Evolutionary conservation across 2,797 vertebrate genomes (phyloP), one percentile per base, ranked within the genome.

Genomic region (Micrastur ruficollis): DNA sequence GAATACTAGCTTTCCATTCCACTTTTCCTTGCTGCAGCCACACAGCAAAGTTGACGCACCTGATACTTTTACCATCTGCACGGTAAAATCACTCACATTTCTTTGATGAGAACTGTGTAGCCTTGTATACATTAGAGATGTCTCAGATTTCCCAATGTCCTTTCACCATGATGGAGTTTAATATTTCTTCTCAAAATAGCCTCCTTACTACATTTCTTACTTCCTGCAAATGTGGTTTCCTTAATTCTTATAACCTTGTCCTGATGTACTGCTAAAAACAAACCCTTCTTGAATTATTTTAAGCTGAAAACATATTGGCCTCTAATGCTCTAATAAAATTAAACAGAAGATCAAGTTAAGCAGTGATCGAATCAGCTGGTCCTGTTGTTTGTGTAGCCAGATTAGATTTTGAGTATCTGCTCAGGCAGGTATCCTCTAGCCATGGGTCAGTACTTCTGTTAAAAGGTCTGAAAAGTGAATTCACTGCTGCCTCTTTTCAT

Each of bases 181-280:
- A 81, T 71, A 80, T 47, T 92, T 46, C 67, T 73, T 82, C 88
- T 71, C 32, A 53, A 92, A 95, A 94, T 90, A 96, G 14, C 52
- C 12, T 67, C 17, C 55, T 90, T 90, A 87, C 81, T 78, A 81
- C 59, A 82, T 93, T 74, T 86, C 74, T 90, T 76, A 73, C 55
- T 93, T 92, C 81, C 81, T 71, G 42, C 74, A 92, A 94, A 85
- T 90, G 71, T 52, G 15, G 47, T 94, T 97, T 92, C 63, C 79
- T 89, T 91, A 93, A 90, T 86, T 93, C 73, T 94, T 82, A 82
- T 94, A 95, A 93, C 71, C 78, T 92, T 95, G 93, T 81, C 56
- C 52, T 71, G 40, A 32, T 52, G 32, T 79, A 76, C 59, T 82
- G 50, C 0, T 55, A 94, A 96, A 97, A 92, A 27, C 66, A 82